phyloP scores from a whole-genome alignment of 1,140 invertebrate genomes.

The Bombus terrestris region DNA sequence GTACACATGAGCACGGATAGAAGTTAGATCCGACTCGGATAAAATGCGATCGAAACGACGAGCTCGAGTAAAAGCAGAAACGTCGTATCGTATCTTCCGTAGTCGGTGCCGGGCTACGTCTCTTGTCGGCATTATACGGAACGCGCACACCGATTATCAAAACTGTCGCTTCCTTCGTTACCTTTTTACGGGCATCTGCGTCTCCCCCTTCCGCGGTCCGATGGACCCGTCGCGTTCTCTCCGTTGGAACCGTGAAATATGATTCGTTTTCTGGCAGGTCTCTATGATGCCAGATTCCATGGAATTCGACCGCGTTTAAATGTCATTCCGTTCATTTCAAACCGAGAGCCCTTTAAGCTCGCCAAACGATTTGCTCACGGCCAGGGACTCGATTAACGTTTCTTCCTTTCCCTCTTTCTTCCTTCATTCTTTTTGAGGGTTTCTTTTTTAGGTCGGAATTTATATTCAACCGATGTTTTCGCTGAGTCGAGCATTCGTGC shows the following conservation, averaged over 20 bases:
- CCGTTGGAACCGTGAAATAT: slow-evolving; percentile 35
- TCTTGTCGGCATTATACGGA: slow-evolving; percentile 62
- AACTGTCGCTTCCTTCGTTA: slow-evolving; percentile 75
- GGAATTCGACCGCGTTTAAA: slow-evolving; percentile 44
- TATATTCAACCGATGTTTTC: neutral
- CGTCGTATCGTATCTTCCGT: slow-evolving; percentile 41
- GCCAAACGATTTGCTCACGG: slow-evolving; percentile 7
- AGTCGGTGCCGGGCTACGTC: slow-evolving; percentile 16
- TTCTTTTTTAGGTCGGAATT: neutral
- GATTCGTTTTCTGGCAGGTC: slow-evolving; percentile 36
- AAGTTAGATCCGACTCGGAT: slow-evolving; percentile 41
- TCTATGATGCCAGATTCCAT: slow-evolving; percentile 38
- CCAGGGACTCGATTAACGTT: neutral
- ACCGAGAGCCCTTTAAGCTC: slow-evolving; percentile 4
- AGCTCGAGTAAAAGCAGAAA: slow-evolving; percentile 42
- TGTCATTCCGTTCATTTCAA: slow-evolving; percentile 47
- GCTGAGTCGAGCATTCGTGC: no score
- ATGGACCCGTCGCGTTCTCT: slow-evolving; percentile 41
- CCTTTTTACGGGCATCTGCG: slow-evolving; percentile 75
- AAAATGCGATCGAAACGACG: slow-evolving; percentile 18
- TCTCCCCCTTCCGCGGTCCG: slow-evolving; percentile 34
- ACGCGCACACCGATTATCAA: slow-evolving; percentile 75
- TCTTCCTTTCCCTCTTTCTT: neutral
- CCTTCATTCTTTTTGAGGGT: neutral
- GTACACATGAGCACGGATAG: neutral